Base-by-base conservation (phyloP, 2,888 invertebrate species). In the Andrena haemorrhoa region DNA sequence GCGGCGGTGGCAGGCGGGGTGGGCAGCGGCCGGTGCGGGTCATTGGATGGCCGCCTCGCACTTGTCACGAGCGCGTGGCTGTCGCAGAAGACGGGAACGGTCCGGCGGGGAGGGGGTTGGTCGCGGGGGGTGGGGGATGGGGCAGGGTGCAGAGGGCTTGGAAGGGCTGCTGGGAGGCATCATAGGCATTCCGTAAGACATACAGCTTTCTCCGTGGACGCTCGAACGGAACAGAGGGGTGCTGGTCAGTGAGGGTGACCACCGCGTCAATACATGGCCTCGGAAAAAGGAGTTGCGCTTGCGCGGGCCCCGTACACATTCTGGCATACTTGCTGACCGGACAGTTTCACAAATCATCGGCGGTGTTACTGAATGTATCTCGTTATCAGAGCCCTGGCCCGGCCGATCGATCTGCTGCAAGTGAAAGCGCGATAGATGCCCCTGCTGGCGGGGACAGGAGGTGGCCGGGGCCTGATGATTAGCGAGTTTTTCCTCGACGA, bases 111-210 rank as follows among this genome's bases (percentile, higher is more conserved):
- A 23, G 20, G 20, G 53, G 53, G 20, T 0, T n/a, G 53, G 8
- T 53, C 64, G 68, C 53, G 75, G 78, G 61, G 75, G 71, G n/a
- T 4, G 75, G 75, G 66, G 77, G 49, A 63, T 65, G 75, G 70
- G 83, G 83, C 82, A 80, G 72, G 70, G 76, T 63, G 79, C 49
- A 80, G 74, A 81, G 87, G 77, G 83, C 79, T 85, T 78, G 84
- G 85, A 84, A 86, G 88, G 85, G 88, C 82, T 69, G 88, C 75
- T 82, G 86, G 87, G 88, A 90, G 90, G 92, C 91, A 91, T 92
- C 92, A 91, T 92, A 92, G 92, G 91, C 92, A 93, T 93, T 93
- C 92, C 92, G 90, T 88, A 91, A 93, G 93, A 93, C 90, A 89
- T 89, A 91, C 88, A 89, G 87, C 87, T 85, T 90, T 90, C 89